Evolutionary conservation across 2,888 invertebrate species (phyloP).

Genomic region (Drosophila borborema): DNA sequence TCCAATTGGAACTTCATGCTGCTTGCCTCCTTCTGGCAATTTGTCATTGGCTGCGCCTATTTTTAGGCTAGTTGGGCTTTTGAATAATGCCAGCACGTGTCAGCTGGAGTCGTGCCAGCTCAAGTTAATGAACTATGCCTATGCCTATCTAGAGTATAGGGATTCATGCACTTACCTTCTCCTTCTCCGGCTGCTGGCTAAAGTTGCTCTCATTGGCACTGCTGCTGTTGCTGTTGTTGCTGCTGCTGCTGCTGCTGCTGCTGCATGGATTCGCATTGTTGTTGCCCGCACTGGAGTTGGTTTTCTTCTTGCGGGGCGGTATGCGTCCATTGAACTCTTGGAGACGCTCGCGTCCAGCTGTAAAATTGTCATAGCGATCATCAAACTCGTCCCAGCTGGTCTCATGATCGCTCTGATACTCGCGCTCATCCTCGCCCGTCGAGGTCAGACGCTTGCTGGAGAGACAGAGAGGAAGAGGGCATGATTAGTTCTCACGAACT

Average conservation of each 20-base stretch:
- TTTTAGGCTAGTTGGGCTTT: constrained; percentile 69
- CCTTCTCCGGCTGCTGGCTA: constrained; percentile 25
- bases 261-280: constrained; percentile 15
- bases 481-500: neutral
- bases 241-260: neutral
- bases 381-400: constrained; percentile 85
- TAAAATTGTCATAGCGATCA: constrained; percentile 84
- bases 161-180: constrained; percentile 50
- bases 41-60: constrained; percentile 67
- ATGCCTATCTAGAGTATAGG: neutral
- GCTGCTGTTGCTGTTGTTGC: neutral
- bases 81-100: constrained; percentile 72
- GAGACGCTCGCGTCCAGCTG: constrained; percentile 84
- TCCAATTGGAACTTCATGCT: neutral
- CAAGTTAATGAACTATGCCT: constrained; percentile 70
- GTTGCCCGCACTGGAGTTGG: constrained; percentile 44
- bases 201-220: constrained; percentile 9
- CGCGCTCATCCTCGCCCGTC: constrained; percentile 85
- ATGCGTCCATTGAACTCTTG: constrained; percentile 85
- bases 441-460: constrained; percentile 84
- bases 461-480: constrained; percentile 22
- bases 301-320: constrained; percentile 85
- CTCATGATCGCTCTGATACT: constrained; percentile 85
- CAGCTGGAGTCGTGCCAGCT: constrained; percentile 13
- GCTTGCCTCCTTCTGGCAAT: constrained; percentile 53